These are phyloP conservation scores for Xanthia togata DNA, from an alignment of 2,888 invertebrate genomes.

Conservation along the genomic window DNA sequence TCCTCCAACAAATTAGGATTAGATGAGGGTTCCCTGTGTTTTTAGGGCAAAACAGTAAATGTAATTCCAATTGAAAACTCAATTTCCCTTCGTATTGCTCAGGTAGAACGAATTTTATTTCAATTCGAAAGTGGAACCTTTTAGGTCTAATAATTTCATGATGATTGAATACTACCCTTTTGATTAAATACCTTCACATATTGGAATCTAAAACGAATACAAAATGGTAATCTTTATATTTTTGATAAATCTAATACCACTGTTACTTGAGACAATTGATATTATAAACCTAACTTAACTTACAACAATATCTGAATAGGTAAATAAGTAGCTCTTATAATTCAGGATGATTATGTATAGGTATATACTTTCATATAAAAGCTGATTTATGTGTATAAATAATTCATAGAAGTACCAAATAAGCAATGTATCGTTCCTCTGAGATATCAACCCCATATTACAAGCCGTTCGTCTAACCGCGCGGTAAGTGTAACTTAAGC, in stretches of 20 bases:
- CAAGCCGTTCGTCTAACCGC: not conserved
- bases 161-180: constrained; percentile 50
- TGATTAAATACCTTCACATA: constrained; percentile 42
- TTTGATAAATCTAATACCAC: not conserved
- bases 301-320: not conserved
- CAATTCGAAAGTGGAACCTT: constrained; percentile 56
- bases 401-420: constrained; percentile 54
- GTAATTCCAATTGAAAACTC: constrained; percentile 80
- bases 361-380: constrained; percentile 24
- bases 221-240: not conserved
- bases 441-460: constrained; percentile 52
- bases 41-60: constrained; percentile 80
- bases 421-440: constrained; percentile 57
- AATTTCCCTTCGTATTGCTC: constrained; percentile 72
- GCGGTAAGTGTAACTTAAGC: not conserved
- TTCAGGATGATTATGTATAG: constrained; percentile 27
- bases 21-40: constrained; percentile 80
- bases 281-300: not conserved
- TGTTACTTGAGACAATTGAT: not conserved
- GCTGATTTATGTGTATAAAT: constrained; percentile 56
- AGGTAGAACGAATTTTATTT: constrained; percentile 68
- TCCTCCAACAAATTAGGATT: constrained; percentile 86
- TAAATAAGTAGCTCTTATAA: constrained; percentile 15
- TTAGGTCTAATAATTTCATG: constrained; percentile 55
- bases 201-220: constrained; percentile 24